Base-by-base conservation (phyloP, 2,888 invertebrate species). In the Epinotia demarniana region DNA sequence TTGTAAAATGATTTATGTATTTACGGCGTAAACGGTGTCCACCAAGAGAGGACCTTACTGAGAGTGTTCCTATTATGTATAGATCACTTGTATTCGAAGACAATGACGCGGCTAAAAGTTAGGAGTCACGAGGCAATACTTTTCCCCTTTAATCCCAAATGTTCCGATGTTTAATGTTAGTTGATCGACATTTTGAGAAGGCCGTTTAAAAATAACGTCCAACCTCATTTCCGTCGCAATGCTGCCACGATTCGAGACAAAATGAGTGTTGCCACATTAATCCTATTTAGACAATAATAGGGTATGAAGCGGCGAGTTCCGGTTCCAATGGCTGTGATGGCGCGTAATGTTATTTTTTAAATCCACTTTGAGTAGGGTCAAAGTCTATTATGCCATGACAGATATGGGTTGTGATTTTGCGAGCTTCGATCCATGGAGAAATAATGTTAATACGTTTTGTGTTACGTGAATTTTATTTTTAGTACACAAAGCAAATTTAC, bases 291-390 rank as follows among this genome's bases (percentile, higher is more conserved):
- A 75, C 70, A 78, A 73, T 72, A 76, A 76, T 73, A 71, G 71
- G 69, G 75, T 74, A 70, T 67, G 57, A 73, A 75, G 75, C 62
- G 68, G 18, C 63, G 64, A 72, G 43, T 71, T 75, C 69, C 46
- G 33, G 46, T 60, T 77, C 73, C 73, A 79, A 75, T 72, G 77
- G 61, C 69, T 62, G 66, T 66, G 77, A 77, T 76, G 77, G 76
- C 43, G 57, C 60, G 75, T 77, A 74, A 77, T 69, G 75, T 78
- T 77, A 80, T 79, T 79, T 77, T 73, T 77, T 77, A 76, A 70
- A 64, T 69, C 73, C 75, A 68, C 68, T 72, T 76, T 79, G 79
- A 79, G 75, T 68, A 76, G 78, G 80, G 80, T 80, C 78, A 66
- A 70, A 62, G 43, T 74, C 76, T 76, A 76, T 77, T 76, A 72